Evolutionary conservation across 2,888 invertebrate species (phyloP).

Genomic region (Gymnocheta viridis): DNA sequence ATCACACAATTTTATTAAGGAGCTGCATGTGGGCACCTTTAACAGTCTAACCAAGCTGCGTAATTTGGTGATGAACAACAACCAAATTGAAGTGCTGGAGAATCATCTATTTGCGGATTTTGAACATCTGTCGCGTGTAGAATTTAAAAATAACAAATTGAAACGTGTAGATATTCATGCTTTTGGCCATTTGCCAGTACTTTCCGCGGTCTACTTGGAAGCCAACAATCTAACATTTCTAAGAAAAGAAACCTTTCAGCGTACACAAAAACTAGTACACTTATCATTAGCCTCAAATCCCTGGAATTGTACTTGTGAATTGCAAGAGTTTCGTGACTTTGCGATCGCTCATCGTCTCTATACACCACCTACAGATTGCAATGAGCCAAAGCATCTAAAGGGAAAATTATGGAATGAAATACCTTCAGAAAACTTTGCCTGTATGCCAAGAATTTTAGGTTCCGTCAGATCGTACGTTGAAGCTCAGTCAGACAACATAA

Average conservation of each 20-base stretch:
- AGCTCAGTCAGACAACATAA: conserved; percentile 86
- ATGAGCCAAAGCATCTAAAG: conserved; percentile 86
- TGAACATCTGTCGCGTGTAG: conserved; percentile 88
- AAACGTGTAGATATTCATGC: conserved; percentile 87
- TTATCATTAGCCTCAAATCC: conserved; percentile 91
- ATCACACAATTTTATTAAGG: conserved; percentile 87
- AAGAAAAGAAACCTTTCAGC: conserved; percentile 85
- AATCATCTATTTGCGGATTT: conserved; percentile 90
- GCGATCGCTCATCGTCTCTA: conserved; percentile 88
- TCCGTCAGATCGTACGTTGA: conserved; percentile 83
- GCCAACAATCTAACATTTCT: conserved; percentile 89
- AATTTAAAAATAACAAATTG: conserved; percentile 89
- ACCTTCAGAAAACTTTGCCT: conserved; percentile 89
- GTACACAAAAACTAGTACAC: conserved; percentile 87
- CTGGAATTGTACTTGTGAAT: conserved; percentile 94
- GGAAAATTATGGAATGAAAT: conserved; percentile 89
- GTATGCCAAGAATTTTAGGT: conserved; percentile 87
- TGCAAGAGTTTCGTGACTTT: conserved; percentile 91
- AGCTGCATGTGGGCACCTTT: conserved; percentile 87
- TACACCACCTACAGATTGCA: conserved; percentile 88
- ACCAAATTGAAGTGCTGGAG: conserved; percentile 88
- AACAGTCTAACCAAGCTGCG: conserved; percentile 87
- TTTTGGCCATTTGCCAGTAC: conserved; percentile 87
- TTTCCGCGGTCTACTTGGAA: conserved; percentile 87
- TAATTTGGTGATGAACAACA: conserved; percentile 88